A percentile compares a stretch with the other conserved stretches of the same genome.
These are phyloP conservation scores for Microplitis manilae DNA, from an alignment of 2,888 invertebrate genomes.

Conservation along the genomic window DNA sequence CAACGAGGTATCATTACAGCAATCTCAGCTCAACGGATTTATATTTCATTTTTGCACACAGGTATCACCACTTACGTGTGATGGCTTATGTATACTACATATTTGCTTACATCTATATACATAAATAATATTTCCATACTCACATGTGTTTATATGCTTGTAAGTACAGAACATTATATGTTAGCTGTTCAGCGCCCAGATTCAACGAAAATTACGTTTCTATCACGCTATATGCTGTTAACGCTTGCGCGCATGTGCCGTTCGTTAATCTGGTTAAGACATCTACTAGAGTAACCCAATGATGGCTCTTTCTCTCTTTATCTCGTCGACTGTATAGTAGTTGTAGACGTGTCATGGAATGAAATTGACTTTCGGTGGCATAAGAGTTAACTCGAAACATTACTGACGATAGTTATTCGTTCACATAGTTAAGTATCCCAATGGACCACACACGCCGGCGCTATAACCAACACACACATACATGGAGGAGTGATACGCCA, in stretches of 20 bases:
- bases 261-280: conserved; percentile 66
- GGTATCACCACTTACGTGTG: conserved; percentile 6
- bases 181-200: conserved; percentile 42
- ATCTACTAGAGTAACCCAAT: conserved; percentile 55
- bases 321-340: not conserved
- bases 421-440: conserved; percentile 59
- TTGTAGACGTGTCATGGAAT: conserved; percentile 32
- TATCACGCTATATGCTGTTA: conserved; percentile 31
- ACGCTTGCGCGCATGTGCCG: conserved; percentile 56
- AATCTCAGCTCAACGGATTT: conserved; percentile 50
- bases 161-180: conserved; percentile 15
- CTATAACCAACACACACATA: conserved; percentile 60
- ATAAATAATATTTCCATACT: not conserved
- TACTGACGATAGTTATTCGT: conserved; percentile 63
- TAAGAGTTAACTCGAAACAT: conserved; percentile 38
- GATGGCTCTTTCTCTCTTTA: conserved; percentile 21
- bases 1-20: conserved; percentile 48
- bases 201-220: conserved; percentile 52
- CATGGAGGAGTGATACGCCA: not conserved
- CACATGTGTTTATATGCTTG: not conserved
- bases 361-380: conserved; percentile 45
- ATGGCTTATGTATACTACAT: conserved; percentile 29
- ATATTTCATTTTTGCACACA: conserved; percentile 39
- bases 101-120: conserved; percentile 10
- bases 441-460: conserved; percentile 70